Evolutionary conservation across 2,888 invertebrate genomes (phyloP), one percentile per base, ranked within the genome.

Genomic region (Agrochola circellaris): DNA sequence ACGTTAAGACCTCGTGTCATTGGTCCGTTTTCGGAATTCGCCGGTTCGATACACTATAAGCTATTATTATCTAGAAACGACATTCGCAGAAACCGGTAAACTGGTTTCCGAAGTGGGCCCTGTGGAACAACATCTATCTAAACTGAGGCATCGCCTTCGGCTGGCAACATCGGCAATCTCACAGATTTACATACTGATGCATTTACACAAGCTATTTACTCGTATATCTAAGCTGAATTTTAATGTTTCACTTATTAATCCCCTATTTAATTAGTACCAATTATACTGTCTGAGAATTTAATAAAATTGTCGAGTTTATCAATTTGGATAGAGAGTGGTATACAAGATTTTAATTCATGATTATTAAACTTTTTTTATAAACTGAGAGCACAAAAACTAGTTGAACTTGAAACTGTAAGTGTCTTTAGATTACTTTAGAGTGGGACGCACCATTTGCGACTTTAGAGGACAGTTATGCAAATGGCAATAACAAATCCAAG

Each of bases 81-180:
- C 84, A 90, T 91, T 93, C 88, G 88, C 87, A 89, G 89, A 91
- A 92, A 90, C 92, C 89, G 87, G 90, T 89, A 89, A 91, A 92
- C 92, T 83, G 91, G 92, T 92, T 92, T 88, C 74, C 54, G 73
- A 78, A 75, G 81, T 82, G 79, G 84, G 83, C 73, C 82, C 82
- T 84, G 85, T 89, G 82, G 74, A 79, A 80, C 80, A 68, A 83
- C 81, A 79, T 81, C 76, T 85, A 85, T 85, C 81, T 87, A 80
- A 83, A 82, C 73, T 82, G 74, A 83, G 81, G 78, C 83, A 85
- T 82, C 85, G 85, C 78, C 79, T 75, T 75, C 64, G 79, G 68
- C 80, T 70, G 77, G 71, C 56, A 71, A 42, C 69, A 70, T 61
- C 65, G 48, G 77, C 73, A 77, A 85, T 82, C 80, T 83, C 54